Evolutionary conservation across 1,140 invertebrate species (phyloP), one percentile per base, ranked within the genome.

Genomic region (Galendromus occidentalis): DNA sequence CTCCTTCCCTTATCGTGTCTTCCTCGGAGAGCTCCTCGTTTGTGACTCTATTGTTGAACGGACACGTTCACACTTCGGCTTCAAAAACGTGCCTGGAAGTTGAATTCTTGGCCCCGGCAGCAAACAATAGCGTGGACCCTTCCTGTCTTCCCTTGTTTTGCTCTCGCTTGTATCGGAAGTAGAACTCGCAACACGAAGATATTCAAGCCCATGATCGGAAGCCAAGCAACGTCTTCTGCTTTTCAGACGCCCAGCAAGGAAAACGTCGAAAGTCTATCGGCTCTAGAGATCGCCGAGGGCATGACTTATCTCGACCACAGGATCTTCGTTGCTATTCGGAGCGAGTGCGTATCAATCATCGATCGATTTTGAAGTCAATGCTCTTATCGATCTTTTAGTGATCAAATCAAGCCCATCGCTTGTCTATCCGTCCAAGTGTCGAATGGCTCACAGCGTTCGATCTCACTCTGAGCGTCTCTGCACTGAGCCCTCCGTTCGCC

Each of bases 261-360:
- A 72, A 89, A 80, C 66, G 86, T 92, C 70, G 88, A 91, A 74
- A 85, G 86, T 0, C 71, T 93, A 20, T 91, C 88, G 29, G 90
- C 90, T 1, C 74, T 93, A 28, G 90, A 93, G 76, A 90, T 95
- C 64, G 90, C 91, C 1, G 91, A 95, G 75, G 88, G 91, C 74
- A 86, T 95, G 82, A 93, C 90, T 0, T 92, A 87, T 72, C 77
- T 94, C 67, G 91, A 95, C 75, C 89, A 93, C 75, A 86, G 91
- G 73, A 92, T 95, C 69, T 92, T 94, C 73, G 80, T 88, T 20
- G 82, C 85, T 0, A 93, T 95, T 65, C 78, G 84, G 28, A 91
- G 88, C 84, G 88, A 91, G 89, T 92, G 78, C 84, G 86, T 83
- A 69, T 69, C 28, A 6, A 17, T 64, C 1, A 20, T 66, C 33